A percentile compares a stretch with the other conserved stretches of the same genome.
Evolutionary conservation across 2,888 invertebrate genomes (phyloP).

Genomic region (Penaeus monodon): DNA sequence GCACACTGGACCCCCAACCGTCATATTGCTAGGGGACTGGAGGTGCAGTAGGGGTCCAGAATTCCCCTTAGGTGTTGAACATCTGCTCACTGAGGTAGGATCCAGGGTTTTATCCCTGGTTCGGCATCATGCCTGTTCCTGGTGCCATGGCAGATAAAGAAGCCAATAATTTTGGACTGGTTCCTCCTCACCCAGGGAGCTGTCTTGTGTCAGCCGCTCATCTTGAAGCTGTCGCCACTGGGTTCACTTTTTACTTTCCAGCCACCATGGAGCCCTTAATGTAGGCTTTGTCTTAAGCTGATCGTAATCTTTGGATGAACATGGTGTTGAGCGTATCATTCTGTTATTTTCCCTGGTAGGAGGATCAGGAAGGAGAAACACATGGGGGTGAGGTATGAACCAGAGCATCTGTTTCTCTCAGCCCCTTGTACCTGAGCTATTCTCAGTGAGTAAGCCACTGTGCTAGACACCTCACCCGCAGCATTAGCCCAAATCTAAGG

Average conservation of each 20-base stretch:
- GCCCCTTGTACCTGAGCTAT: constrained; percentile 65
- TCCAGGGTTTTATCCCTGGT: constrained; percentile 45
- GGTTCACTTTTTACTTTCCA: constrained; percentile 59
- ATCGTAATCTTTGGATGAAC: constrained; percentile 56
- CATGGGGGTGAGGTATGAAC: constrained; percentile 66
- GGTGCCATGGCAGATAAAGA: constrained; percentile 34
- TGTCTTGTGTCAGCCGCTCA: constrained; percentile 48
- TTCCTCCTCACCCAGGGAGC: constrained; percentile 49
- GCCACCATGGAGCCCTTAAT: constrained; percentile 54
- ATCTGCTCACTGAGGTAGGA: constrained; percentile 47
- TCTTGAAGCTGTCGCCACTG: constrained; percentile 42
- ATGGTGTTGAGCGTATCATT: constrained; percentile 65
- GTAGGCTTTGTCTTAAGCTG: constrained; percentile 59
- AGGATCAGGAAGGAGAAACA: constrained; percentile 65
- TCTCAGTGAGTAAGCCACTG: constrained; percentile 65
- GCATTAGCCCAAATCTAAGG: constrained; percentile 64
- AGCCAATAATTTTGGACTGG: constrained; percentile 44
- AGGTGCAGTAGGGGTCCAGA: constrained; percentile 45
- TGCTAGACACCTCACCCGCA: constrained; percentile 64
- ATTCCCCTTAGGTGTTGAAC: constrained; percentile 40
- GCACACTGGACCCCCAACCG: constrained; percentile 47
- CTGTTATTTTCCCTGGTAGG: constrained; percentile 65
- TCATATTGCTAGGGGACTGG: constrained; percentile 27
- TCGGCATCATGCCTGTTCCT: constrained; percentile 41
- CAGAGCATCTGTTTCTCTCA: constrained; percentile 64